These are phyloP conservation scores for Bagarius yarrelli DNA, from an alignment of 2,113 vertebrate genomes.

Conservation along the genomic window DNA sequence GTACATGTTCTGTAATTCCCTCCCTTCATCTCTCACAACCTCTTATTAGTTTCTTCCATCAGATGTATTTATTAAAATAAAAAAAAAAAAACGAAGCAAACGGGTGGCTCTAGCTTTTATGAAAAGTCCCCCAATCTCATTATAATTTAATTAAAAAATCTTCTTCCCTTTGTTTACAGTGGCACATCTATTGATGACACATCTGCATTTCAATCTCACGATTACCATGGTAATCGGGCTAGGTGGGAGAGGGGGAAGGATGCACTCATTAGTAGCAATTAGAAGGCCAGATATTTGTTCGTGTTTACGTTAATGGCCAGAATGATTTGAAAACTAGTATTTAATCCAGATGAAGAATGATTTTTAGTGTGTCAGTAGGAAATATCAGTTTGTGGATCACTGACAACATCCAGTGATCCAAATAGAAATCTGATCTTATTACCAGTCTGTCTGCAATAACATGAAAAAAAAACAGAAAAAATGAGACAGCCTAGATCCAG, in stretches of 20 bases:
- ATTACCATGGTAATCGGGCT: background rate
- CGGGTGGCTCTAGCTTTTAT: background rate
- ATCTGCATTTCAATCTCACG: background rate
- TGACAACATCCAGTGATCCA: no score
- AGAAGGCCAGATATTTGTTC: constrained; percentile 7
- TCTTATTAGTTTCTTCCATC: background rate
- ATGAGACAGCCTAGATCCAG: no score
- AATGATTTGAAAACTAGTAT: background rate
- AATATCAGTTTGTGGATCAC: no score
- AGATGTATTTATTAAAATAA: constrained; percentile 16
- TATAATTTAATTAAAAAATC: background rate
- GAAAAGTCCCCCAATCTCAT: background rate
- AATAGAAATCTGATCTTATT: no score
- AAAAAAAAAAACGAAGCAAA: background rate
- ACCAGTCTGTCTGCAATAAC: no score
- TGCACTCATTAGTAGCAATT: constrained; percentile 4
- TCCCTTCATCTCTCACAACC: background rate
- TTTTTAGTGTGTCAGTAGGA: no score
- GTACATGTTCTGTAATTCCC: background rate
- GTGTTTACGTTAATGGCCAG: background rate
- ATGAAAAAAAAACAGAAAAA: no score
- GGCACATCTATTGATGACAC: background rate
- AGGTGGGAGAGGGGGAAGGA: background rate
- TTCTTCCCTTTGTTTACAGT: background rate
- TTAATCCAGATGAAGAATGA: no score